Evolutionary conservation across 1,140 invertebrate genomes (phyloP).

Genomic region (Papilio dardanus): DNA sequence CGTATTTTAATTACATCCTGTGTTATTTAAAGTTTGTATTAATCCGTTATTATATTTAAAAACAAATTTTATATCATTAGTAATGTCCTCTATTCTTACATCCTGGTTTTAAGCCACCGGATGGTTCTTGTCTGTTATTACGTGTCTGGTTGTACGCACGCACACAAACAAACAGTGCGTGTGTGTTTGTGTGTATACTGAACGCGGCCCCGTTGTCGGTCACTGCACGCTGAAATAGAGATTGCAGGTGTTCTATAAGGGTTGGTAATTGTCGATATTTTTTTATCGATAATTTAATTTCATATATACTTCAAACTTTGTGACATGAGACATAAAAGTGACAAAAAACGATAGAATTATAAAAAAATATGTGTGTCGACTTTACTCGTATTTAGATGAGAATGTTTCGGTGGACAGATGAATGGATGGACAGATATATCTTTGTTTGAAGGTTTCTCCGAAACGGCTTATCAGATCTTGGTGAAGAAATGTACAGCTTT

Average conservation of each 20-base stretch:
- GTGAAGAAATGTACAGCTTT: too few species aligned
- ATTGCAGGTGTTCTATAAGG: constrained; percentile 23
- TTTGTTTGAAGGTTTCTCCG: too few species aligned
- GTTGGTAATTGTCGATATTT: constrained; percentile 11
- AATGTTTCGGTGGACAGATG: too few species aligned
- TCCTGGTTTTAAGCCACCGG: constrained; percentile 19
- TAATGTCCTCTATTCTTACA: constrained; percentile 14
- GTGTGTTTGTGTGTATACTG: constrained; percentile 12
- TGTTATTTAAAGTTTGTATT: constrained; percentile 7
- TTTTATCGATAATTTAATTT: not conserved
- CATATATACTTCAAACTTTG: not conserved
- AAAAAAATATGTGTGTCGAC: too few species aligned
- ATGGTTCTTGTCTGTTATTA: constrained; percentile 18
- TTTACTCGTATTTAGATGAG: too few species aligned
- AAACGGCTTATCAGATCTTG: too few species aligned
- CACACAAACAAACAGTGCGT: constrained; percentile 18
- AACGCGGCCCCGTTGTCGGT: constrained; percentile 51
- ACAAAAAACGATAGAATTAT: too few species aligned
- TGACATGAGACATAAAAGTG: too few species aligned
- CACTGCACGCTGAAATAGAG: constrained; percentile 50
- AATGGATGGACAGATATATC: too few species aligned
- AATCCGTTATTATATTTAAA: constrained; percentile 22
- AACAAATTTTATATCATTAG: constrained; percentile 16
- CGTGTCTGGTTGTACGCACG: not conserved
- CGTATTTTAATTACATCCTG: not conserved